Evolutionary conservation across 2,113 vertebrate genomes (phyloP), one percentile per base, ranked within the genome.

Genomic region (Muntiacus muntjak): DNA sequence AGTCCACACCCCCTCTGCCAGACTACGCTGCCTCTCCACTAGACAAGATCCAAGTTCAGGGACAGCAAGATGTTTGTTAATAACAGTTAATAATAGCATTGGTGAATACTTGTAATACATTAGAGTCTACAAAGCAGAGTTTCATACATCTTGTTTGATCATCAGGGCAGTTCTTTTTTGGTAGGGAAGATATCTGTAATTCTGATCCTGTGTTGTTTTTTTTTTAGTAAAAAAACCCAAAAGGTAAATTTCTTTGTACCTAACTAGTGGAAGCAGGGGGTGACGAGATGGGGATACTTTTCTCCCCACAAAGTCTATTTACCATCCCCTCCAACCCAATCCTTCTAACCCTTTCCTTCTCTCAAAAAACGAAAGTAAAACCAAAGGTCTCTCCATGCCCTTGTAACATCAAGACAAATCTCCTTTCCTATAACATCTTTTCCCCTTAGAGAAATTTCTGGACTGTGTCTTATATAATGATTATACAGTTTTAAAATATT

Each of bases 281-380:
- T 82, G 6, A 30, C 33, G 14, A 45, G 16, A 16, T 6, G 17
- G 74, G 28, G 23, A 64, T n/a, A 26, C 7, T 54, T 81, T 88
- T 25, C 5, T 3, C 60, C 21, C n/a, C 7, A 7, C 89, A 71
- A 60, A 45, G 33, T 52, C 45, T 84, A 19, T 47, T 40, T 52
- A 57, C 7, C 0, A 57, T 6, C 13, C 2, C 28, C 13, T 81
- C 28, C 21, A 82, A 21, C 30, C 23, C 55, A 52, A 79, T 54
- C 1, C 11, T 36, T 21, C 14, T 40, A 28, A 43, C n/a, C 0
- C 12, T 7, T 21, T 1, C 28, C 21, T 3, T 21, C 13, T 33
- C 14, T 3, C 8, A 30, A 57, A 40, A 47, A 50, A 54, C 0
- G 1, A 33, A 86, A 87, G 33, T 52, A 67, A 58, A 97, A 92